Evolutionary conservation across 2,797 vertebrate species (phyloP).

Genomic region (Notolabrus celidotus): DNA sequence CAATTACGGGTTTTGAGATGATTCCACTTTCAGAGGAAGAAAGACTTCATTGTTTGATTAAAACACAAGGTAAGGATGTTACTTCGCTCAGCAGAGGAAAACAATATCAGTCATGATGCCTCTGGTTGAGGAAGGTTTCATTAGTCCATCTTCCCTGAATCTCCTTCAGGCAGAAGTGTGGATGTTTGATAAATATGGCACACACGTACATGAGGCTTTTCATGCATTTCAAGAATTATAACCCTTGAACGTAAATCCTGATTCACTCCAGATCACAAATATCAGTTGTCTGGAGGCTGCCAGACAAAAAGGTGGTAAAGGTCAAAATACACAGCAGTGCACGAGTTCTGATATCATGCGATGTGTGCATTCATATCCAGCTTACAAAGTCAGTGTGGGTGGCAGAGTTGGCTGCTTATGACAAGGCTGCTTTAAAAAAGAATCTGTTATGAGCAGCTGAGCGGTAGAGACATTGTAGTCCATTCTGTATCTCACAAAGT

Average conservation of each 20-base stretch:
- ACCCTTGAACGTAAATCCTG: neutral
- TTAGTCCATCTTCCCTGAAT: neutral
- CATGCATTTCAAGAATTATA: neutral
- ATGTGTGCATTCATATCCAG: neutral
- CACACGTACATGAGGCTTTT: too few species aligned
- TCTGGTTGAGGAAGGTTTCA: neutral
- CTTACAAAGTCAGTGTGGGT: slow-evolving; percentile 1
- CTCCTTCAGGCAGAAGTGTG: neutral
- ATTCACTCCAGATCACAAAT: slow-evolving; percentile 2
- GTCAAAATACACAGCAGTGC: slow-evolving; percentile 4
- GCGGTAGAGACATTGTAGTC: neutral
- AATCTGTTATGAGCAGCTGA: neutral
- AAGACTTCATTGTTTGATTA: neutral
- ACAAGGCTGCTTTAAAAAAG: slow-evolving; percentile 1
- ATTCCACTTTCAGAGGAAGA: neutral
- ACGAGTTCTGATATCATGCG: neutral
- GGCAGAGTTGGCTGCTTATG: neutral
- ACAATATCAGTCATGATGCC: neutral
- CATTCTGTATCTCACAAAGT: neutral
- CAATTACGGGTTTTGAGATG: neutral
- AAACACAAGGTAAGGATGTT: neutral
- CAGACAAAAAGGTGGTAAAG: neutral
- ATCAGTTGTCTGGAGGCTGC: neutral
- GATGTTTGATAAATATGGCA: neutral
- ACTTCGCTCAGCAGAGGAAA: neutral